A percentile compares a stretch with the other conserved stretches of the same genome.
phyloP scores from a whole-genome alignment of 2,797 vertebrate genomes.

The Enteromius fasciolatus region DNA sequence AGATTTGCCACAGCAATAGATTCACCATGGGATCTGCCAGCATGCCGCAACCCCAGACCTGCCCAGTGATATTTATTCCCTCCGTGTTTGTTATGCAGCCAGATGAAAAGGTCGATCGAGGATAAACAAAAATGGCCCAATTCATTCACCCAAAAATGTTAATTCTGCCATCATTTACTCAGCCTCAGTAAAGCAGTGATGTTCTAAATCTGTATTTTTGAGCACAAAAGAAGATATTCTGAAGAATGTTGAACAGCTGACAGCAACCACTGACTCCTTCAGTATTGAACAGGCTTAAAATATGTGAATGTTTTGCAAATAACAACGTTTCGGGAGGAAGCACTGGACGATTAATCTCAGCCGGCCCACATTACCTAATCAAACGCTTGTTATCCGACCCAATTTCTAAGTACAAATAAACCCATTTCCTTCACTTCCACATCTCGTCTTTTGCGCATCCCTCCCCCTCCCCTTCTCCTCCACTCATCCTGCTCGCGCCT shows the following conservation, averaged over 20 bases:
- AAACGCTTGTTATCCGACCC: too few species aligned
- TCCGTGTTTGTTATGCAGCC: conserved; percentile 35
- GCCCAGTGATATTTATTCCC: conserved; percentile 15
- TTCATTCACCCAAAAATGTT: not conserved
- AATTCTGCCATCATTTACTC: not conserved
- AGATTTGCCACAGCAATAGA: conserved; percentile 38
- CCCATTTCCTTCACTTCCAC: too few species aligned
- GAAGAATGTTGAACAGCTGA: not conserved
- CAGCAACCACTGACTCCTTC: not conserved
- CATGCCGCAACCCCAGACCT: conserved; percentile 2
- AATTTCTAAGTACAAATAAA: too few species aligned
- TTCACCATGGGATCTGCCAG: conserved; percentile 36
- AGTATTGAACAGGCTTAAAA: not conserved
- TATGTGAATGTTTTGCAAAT: too few species aligned
- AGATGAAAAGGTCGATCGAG: conserved; percentile 28
- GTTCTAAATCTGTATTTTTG: not conserved
- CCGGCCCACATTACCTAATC: too few species aligned
- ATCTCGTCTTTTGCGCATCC: too few species aligned
- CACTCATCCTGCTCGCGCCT: too few species aligned
- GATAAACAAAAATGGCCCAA: conserved; percentile 25
- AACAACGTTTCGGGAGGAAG: too few species aligned
- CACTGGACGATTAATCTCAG: too few species aligned
- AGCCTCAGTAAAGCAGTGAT: not conserved
- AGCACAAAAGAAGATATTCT: not conserved
- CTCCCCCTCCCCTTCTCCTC: too few species aligned